phyloP scores from a whole-genome alignment of 1,140 invertebrate species.

The Halictus rubicundus region DNA sequence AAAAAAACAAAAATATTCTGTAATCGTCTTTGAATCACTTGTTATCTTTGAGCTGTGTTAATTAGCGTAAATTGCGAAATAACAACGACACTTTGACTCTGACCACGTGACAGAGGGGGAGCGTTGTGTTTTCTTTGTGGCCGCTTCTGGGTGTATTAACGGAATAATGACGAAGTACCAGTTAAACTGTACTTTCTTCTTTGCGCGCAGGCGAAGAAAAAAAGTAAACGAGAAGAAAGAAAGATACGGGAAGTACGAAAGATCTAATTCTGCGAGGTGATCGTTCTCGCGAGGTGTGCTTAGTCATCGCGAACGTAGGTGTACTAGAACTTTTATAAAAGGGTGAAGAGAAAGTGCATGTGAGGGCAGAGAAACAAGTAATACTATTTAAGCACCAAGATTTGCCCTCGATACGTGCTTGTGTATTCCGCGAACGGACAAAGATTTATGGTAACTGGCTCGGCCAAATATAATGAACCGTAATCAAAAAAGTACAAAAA shows the following conservation, averaged over 20 bases:
- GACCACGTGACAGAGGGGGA: not conserved
- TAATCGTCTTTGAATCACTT: constrained; percentile 52
- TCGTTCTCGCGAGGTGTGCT: not conserved
- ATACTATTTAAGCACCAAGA: constrained; percentile 47
- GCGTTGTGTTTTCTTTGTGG: constrained; percentile 27
- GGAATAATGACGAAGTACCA: constrained; percentile 13
- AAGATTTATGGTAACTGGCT: constrained; percentile 59
- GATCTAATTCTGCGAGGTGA: not conserved
- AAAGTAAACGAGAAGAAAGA: not conserved
- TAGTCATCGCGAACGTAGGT: constrained; percentile 6
- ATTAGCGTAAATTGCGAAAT: constrained; percentile 31
- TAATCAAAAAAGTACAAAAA: constrained; percentile 80
- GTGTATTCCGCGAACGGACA: constrained; percentile 42
- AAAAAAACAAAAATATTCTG: constrained; percentile 18
- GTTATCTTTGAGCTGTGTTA: constrained; percentile 56
- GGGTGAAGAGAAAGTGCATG: constrained; percentile 15
- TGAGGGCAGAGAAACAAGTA: constrained; percentile 43
- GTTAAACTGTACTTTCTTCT: constrained; percentile 25
- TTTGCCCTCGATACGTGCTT: constrained; percentile 12
- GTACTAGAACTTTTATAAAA: constrained; percentile 58
- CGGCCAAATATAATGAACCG: constrained; percentile 73
- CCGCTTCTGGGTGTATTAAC: constrained; percentile 20
- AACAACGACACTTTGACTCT: constrained; percentile 53
- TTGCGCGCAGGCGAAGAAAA: not conserved
- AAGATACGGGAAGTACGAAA: not conserved